Evolutionary conservation across 2,113 vertebrate genomes (phyloP).

Genomic region (Crotalus helleri): DNA sequence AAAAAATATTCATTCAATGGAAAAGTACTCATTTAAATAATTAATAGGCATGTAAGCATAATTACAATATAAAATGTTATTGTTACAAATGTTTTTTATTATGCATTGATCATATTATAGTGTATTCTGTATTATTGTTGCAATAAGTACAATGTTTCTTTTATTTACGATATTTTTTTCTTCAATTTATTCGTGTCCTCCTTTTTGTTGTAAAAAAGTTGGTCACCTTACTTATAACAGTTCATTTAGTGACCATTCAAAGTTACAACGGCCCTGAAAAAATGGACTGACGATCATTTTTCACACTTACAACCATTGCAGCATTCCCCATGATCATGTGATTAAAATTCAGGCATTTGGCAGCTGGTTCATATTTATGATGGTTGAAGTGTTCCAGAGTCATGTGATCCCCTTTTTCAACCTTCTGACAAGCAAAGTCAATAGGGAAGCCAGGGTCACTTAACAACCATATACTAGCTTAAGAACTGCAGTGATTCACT

Average conservation of each 20-base stretch:
- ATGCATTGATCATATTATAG: no score
- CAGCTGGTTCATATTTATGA: not conserved
- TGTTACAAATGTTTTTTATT: no score
- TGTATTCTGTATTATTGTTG: no score
- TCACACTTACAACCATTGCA: not conserved
- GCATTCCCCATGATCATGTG: not conserved
- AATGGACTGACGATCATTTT: not conserved
- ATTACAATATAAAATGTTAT: no score
- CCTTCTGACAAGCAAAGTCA: not conserved
- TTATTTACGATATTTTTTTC: no score
- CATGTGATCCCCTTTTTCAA: not conserved
- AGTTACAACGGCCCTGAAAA: not conserved
- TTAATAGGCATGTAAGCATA: no score
- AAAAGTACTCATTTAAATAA: no score
- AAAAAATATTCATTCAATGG: no score
- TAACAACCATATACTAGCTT: not conserved
- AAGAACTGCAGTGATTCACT: not conserved
- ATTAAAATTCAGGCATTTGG: not conserved
- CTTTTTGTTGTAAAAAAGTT: no score
- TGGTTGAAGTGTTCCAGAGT: not conserved
- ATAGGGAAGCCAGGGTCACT: not conserved
- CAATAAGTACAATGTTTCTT: no score
- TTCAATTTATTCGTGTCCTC: no score
- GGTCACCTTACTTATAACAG: no score
- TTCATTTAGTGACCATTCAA: not conserved